Percentiles rank a stretch among this genome's conserved stretches.
phyloP scores from a whole-genome alignment of 2,797 vertebrate genomes.

The Poecilia wingei region DNA sequence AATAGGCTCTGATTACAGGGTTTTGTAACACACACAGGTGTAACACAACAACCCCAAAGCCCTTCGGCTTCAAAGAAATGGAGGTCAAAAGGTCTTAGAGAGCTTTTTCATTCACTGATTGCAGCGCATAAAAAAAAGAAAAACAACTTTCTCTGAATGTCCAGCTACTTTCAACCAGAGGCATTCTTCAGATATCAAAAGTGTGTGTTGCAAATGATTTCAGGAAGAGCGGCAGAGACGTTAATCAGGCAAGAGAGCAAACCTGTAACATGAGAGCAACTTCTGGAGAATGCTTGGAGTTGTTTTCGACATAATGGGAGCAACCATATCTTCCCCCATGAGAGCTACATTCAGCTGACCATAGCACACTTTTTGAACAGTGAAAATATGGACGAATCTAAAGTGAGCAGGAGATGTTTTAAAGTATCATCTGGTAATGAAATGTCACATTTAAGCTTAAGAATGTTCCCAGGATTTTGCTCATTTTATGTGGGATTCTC shows the following conservation, averaged over 20 bases:
- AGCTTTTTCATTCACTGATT: slow-evolving; percentile 32
- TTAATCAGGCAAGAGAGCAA: slow-evolving; percentile 59
- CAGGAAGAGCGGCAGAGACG: slow-evolving; percentile 50
- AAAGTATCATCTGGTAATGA: too few species aligned
- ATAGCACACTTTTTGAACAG: background rate
- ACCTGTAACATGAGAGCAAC: slow-evolving; percentile 67
- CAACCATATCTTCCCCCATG: slow-evolving; percentile 22
- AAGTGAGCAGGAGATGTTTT: background rate
- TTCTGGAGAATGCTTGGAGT: slow-evolving; percentile 45
- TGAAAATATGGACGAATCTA: background rate
- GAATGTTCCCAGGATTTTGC: slow-evolving; percentile 36
- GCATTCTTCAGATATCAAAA: slow-evolving; percentile 75
- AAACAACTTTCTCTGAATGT: slow-evolving; percentile 41
- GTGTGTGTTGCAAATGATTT: slow-evolving; percentile 40
- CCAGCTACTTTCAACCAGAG: slow-evolving; percentile 45
- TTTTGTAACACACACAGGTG: slow-evolving; percentile 60
- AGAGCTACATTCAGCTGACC: slow-evolving; percentile 27
- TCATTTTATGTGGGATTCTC: slow-evolving; percentile 32
- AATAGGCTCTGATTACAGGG: slow-evolving; percentile 78
- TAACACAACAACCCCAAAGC: slow-evolving; percentile 54
- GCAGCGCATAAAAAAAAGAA: slow-evolving; percentile 14
- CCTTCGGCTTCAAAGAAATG: slow-evolving; percentile 45
- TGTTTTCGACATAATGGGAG: slow-evolving; percentile 31
- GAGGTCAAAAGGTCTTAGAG: slow-evolving; percentile 59
- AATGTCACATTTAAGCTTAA: slow-evolving; percentile 4